A percentile compares a stretch with the other conserved stretches of the same genome.
Conservation (phyloP, 1,140 invertebrate species). For the Heliconius hermathena region DNA sequence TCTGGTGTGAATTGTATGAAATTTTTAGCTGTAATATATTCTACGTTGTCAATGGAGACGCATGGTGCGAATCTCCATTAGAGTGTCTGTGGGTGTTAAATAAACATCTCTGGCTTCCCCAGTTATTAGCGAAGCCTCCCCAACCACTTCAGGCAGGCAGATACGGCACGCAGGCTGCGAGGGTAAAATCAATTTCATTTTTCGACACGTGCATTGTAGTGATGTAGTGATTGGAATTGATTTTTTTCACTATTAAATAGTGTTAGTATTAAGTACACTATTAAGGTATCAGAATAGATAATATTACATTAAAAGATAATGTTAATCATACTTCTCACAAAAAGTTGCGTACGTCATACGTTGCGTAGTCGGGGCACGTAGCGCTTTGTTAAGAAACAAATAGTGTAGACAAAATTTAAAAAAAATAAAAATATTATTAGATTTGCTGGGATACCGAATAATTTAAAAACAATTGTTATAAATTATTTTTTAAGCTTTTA, state of each 20-base stretch:
- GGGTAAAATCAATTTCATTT: conserved; percentile 80
- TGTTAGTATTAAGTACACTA: no score
- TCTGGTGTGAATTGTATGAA: background rate
- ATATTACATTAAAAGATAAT: no score
- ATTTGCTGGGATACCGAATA: no score
- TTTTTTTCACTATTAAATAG: no score
- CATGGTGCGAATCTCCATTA: conserved; percentile 70
- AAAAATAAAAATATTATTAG: no score
- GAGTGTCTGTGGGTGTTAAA: conserved; percentile 76
- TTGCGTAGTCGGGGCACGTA: no score
- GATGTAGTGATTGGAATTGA: conserved; percentile 63
- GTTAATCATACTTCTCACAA: no score
- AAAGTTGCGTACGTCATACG: no score
- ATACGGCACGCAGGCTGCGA: conserved; percentile 78
- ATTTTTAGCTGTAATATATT: conserved; percentile 56
- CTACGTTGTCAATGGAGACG: conserved; percentile 51
- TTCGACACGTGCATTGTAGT: conserved; percentile 76
- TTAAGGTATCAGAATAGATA: background rate
- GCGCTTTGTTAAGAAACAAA: background rate
- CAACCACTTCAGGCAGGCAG: conserved; percentile 68
- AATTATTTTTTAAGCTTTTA: no score
- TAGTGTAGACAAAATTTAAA: background rate
- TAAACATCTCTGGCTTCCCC: conserved; percentile 77
- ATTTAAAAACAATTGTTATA: no score
- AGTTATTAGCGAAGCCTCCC: conserved; percentile 77